Evolutionary conservation across 2,113 vertebrate species (phyloP).

Genomic region (Cochlearius cochlearius): DNA sequence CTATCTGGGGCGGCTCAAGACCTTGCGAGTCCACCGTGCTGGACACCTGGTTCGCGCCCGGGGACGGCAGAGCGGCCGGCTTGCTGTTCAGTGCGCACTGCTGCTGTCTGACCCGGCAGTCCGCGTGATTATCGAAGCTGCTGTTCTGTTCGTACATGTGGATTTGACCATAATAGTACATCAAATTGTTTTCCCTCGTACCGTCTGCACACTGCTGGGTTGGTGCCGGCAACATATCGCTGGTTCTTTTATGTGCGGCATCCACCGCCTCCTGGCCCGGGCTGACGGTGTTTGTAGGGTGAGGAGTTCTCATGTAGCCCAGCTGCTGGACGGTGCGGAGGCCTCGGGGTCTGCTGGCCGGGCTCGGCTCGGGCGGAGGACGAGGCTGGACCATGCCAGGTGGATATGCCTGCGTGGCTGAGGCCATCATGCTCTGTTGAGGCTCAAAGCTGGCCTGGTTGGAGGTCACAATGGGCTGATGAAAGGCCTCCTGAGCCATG

Average conservation of each 20-base stretch:
- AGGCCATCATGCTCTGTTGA: conserved; percentile 65
- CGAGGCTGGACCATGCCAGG: conserved; percentile 82
- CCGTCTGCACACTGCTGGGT: conserved; percentile 44
- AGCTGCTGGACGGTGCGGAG: conserved; percentile 74
- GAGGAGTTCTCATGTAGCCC: conserved; percentile 75
- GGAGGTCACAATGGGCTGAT: conserved; percentile 64
- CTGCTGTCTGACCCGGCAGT: conserved; percentile 71
- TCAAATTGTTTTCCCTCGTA: conserved; percentile 69
- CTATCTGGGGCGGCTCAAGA: conserved; percentile 88
- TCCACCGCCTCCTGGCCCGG: conserved; percentile 74
- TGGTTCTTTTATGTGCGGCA: conserved; percentile 78
- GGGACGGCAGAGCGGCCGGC: conserved; percentile 83
- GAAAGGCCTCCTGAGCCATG: conserved; percentile 71
- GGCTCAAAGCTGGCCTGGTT: conserved; percentile 75
- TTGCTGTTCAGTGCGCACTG: conserved; percentile 61
- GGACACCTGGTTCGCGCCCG: conserved; percentile 91
- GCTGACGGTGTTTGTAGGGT: conserved; percentile 52
- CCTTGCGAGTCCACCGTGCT: conserved; percentile 91
- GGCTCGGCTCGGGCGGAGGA: conserved; percentile 83
- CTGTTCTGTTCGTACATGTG: conserved; percentile 86
- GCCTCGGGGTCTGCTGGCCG: conserved; percentile 70
- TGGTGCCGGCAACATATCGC: conserved; percentile 32
- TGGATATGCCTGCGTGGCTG: conserved; percentile 26
- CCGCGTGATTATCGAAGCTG: conserved; percentile 68
- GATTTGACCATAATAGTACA: conserved; percentile 89